Conservation (phyloP, 1,140 invertebrate species). For the Heliconius hewitsoni region DNA sequence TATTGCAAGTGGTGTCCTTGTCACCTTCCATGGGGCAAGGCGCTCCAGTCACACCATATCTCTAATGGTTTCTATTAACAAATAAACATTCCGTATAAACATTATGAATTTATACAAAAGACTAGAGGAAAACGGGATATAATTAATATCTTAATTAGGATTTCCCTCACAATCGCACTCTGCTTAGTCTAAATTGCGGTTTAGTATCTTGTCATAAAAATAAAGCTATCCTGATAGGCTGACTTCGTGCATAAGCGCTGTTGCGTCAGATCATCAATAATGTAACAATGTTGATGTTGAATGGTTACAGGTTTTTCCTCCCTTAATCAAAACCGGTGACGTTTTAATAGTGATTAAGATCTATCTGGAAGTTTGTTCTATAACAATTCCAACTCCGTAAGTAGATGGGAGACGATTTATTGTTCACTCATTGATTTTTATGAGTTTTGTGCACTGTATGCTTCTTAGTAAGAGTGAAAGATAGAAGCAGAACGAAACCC, state of each 20-base stretch:
- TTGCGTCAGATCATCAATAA: not conserved
- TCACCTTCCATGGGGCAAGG: conserved; percentile 48
- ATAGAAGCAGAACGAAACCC: too few relatives aligned
- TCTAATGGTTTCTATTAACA: conserved; percentile 34
- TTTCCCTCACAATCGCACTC: conserved; percentile 42
- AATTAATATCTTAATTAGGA: conserved; percentile 35
- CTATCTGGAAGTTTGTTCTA: too few relatives aligned
- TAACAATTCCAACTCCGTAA: too few relatives aligned
- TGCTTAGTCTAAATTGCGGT: conserved; percentile 34
- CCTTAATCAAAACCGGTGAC: not conserved
- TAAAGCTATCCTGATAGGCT: conserved; percentile 11
- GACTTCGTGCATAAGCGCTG: not conserved
- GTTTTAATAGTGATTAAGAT: not conserved
- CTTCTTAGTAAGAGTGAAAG: too few relatives aligned
- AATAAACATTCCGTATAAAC: conserved; percentile 26
- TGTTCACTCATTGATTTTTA: too few relatives aligned
- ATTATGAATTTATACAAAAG: conserved; percentile 41
- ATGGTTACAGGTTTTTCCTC: not conserved
- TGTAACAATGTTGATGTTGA: not conserved
- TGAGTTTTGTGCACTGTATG: too few relatives aligned
- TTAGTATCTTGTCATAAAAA: conserved; percentile 15
- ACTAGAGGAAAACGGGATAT: conserved; percentile 36
- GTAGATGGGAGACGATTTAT: too few relatives aligned
- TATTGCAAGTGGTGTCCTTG: conserved; percentile 25
- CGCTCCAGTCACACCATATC: conserved; percentile 34